A percentile compares a stretch with the other conserved stretches of the same genome.
Evolutionary conservation across 2,113 vertebrate species (phyloP).

Genomic region (Lathamus discolor): DNA sequence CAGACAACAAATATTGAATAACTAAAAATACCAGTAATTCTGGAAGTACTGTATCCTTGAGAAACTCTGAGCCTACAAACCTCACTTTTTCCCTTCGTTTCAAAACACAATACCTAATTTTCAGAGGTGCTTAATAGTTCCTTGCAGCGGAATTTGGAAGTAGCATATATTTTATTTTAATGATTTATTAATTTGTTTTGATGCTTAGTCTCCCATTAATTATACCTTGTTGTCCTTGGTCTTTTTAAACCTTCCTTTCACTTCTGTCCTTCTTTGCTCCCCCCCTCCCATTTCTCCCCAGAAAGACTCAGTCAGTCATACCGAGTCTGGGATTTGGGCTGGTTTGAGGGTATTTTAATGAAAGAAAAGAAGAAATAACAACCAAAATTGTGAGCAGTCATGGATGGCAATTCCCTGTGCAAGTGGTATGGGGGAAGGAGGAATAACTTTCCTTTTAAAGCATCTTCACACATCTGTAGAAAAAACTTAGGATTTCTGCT

Average conservation of each 20-base stretch:
- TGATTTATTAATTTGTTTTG: not conserved
- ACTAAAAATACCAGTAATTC: not conserved
- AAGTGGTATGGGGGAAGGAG: constrained; percentile 18
- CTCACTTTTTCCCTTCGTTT: not conserved
- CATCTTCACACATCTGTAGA: constrained; percentile 57
- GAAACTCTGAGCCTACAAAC: not conserved
- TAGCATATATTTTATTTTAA: not conserved
- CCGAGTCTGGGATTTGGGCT: not conserved
- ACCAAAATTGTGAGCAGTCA: not conserved
- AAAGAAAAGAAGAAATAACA: not conserved
- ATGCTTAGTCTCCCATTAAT: not conserved
- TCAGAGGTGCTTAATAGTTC: not conserved
- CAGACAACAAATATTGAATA: not conserved
- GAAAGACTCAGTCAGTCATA: not conserved
- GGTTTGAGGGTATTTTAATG: not conserved
- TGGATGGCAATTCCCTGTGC: not conserved
- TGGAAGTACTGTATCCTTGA: not conserved
- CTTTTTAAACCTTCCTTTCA: not conserved
- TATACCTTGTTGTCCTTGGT: not conserved
- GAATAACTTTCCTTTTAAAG: not conserved
- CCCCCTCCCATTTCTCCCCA: not conserved
- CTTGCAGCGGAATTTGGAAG: not conserved
- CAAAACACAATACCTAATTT: not conserved
- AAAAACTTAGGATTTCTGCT: constrained; percentile 56
- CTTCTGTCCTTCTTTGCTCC: not conserved